Conservation (phyloP, 1,140 invertebrate genomes). For the Bemisia tabaci region DNA sequence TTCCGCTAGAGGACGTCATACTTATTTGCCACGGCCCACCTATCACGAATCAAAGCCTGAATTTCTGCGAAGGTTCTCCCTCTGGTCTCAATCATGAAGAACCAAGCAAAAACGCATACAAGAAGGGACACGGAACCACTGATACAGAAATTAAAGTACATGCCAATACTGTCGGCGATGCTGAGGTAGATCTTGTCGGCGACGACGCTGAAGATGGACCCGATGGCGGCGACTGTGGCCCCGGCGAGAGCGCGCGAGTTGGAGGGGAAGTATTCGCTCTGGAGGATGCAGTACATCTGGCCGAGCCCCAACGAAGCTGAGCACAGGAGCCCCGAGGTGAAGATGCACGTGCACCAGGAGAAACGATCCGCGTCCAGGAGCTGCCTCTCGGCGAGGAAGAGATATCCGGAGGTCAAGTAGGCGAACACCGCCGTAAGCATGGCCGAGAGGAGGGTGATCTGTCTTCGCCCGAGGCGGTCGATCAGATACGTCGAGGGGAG, state of each 20-base stretch:
- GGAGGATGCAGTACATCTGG: neutral
- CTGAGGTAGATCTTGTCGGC: neutral
- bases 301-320: neutral
- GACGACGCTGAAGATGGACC: neutral
- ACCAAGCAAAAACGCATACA: neutral
- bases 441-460: neutral
- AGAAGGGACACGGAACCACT: neutral
- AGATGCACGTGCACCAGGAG: neutral
- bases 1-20: too few species aligned
- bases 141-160: neutral
- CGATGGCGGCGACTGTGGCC: neutral
- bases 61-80: neutral
- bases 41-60: too few species aligned
- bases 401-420: neutral
- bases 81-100: neutral
- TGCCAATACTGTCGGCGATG: neutral
- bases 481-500: neutral
- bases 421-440: neutral
- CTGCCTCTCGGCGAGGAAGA: neutral
- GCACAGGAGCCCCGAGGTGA: neutral
- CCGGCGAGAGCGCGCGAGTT: neutral
- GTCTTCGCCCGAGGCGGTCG: neutral
- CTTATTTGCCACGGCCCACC: too few species aligned
- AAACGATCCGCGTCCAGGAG: neutral
- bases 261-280: neutral